These are phyloP conservation scores for Calosoma granatense DNA, from an alignment of 1,140 invertebrate species.

Conservation along the genomic window DNA sequence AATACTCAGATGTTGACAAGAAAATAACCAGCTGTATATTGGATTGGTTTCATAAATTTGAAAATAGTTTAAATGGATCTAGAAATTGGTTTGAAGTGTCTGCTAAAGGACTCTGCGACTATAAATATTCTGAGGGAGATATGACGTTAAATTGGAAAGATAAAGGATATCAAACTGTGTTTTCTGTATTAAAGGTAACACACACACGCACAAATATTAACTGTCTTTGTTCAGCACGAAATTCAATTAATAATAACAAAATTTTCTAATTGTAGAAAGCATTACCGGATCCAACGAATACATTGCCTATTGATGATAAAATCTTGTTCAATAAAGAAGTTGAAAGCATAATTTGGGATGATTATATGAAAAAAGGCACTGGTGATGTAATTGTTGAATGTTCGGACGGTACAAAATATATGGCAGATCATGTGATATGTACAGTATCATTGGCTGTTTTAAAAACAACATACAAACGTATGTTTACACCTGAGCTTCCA, in stretches of 20 bases:
- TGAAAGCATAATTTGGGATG: constrained; percentile 36
- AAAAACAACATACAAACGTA: constrained; percentile 43
- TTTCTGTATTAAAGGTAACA: constrained; percentile 47
- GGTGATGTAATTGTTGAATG: constrained; percentile 37
- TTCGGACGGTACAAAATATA: constrained; percentile 44
- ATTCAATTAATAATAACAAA: constrained; percentile 12
- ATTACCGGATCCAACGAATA: constrained; percentile 18
- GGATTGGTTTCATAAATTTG: constrained; percentile 44
- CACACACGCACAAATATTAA: no score
- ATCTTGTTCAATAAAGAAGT: constrained; percentile 40
- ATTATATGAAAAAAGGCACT: constrained; percentile 17
- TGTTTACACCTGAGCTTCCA: constrained; percentile 54
- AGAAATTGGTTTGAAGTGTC: constrained; percentile 51
- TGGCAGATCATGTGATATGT: constrained; percentile 54
- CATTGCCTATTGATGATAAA: constrained; percentile 28
- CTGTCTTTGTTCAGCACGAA: no score
- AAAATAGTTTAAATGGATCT: constrained; percentile 44
- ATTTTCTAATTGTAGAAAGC: no score
- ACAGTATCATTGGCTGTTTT: constrained; percentile 59
- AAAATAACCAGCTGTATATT: constrained; percentile 36
- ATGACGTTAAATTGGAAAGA: constrained; percentile 47
- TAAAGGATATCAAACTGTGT: constrained; percentile 45
- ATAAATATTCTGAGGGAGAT: constrained; percentile 49
- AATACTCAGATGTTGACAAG: constrained; percentile 10
- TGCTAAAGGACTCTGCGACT: constrained; percentile 39